Conservation (phyloP, 2,888 invertebrate species). For the Ophioninae sp. region DNA sequence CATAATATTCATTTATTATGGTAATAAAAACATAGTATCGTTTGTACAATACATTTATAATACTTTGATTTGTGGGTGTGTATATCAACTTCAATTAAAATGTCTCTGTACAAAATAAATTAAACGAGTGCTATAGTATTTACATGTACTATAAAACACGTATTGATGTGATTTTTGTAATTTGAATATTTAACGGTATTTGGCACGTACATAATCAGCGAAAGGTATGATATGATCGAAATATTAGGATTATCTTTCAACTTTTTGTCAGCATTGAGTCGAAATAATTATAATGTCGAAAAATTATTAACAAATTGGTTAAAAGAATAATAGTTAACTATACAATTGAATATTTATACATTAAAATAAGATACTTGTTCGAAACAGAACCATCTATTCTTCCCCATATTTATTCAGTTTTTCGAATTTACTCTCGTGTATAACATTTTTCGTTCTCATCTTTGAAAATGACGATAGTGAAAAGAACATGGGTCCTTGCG, state of each 20-base stretch:
- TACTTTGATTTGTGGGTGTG: slow-evolving; percentile 35
- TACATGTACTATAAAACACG: slow-evolving; percentile 26
- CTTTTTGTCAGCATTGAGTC: background rate
- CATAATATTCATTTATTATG: slow-evolving; percentile 43
- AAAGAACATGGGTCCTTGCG: background rate
- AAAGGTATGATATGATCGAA: background rate
- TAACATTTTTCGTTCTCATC: too few species aligned
- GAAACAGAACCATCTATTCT: background rate
- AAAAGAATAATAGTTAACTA: background rate
- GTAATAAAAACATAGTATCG: slow-evolving; percentile 47
- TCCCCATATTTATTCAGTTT: too few species aligned
- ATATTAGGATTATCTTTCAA: background rate
- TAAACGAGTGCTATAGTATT: slow-evolving; percentile 25
- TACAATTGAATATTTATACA: background rate
- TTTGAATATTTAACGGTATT: slow-evolving; percentile 13
- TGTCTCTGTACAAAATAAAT: slow-evolving; percentile 46
- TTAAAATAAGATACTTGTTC: background rate
- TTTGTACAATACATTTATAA: slow-evolving; percentile 55
- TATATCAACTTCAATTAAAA: slow-evolving; percentile 31
- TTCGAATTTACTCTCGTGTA: too few species aligned
- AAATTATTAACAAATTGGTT: background rate
- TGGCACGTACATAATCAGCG: background rate
- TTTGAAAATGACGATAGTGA: too few species aligned
- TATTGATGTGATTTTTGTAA: slow-evolving; percentile 41
- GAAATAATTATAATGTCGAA: background rate